phyloP scores from a whole-genome alignment of 2,888 invertebrate species.

The Rhagonycha fulva region DNA sequence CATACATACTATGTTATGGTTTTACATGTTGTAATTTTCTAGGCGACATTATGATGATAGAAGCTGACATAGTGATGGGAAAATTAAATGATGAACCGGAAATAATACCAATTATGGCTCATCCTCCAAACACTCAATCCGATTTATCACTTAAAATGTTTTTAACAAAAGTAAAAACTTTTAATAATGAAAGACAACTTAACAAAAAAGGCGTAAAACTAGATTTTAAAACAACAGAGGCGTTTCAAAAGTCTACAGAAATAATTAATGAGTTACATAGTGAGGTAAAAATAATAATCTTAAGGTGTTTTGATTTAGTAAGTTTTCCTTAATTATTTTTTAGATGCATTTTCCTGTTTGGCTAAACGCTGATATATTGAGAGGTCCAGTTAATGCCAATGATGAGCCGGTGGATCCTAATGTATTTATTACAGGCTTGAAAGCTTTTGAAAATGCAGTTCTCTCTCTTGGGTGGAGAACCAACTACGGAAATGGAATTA shows the following conservation, averaged over 20 bases:
- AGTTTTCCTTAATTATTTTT: constrained; percentile 31
- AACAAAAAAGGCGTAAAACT: constrained; percentile 80
- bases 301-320: not conserved
- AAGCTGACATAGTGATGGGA: constrained; percentile 83
- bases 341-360: constrained; percentile 77
- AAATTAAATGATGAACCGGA: constrained; percentile 56
- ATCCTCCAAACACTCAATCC: constrained; percentile 74
- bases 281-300: constrained; percentile 20
- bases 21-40: not conserved
- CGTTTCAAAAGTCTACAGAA: constrained; percentile 64
- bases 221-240: constrained; percentile 83
- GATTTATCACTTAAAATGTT: constrained; percentile 78
- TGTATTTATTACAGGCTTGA: constrained; percentile 64
- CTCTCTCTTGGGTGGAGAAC: constrained; percentile 90
- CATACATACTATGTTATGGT: too few relatives aligned
- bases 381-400: constrained; percentile 71
- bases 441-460: constrained; percentile 65
- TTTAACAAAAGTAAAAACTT: constrained; percentile 55
- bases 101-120: constrained; percentile 80
- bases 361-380: constrained; percentile 86
- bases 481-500: constrained; percentile 59
- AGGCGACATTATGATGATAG: constrained; percentile 65
- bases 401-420: constrained; percentile 66
- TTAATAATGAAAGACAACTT: constrained; percentile 55
- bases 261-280: constrained; percentile 48